These are phyloP conservation scores for Helicoverpa armigera DNA, from an alignment of 1,140 invertebrate genomes.

Conservation along the genomic window DNA sequence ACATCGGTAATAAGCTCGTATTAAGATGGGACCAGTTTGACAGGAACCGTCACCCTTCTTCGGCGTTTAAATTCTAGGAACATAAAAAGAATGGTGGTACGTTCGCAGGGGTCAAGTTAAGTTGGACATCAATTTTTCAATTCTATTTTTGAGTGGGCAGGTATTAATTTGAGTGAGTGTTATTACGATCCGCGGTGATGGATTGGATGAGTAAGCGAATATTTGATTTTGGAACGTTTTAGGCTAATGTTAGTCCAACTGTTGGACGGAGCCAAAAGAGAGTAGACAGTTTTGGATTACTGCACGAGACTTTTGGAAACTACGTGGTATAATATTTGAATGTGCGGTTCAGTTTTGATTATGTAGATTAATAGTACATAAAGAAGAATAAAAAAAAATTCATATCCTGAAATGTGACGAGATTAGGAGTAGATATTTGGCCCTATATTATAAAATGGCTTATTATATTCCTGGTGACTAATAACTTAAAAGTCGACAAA, in stretches of 20 bases:
- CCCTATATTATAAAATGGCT: no score
- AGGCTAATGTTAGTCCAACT: slow-evolving; percentile 52
- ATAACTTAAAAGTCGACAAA: no score
- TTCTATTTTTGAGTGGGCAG: slow-evolving; percentile 76
- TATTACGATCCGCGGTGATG: slow-evolving; percentile 81
- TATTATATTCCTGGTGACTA: no score
- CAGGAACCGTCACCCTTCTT: slow-evolving; percentile 49
- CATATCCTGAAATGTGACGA: no score
- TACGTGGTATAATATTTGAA: no score
- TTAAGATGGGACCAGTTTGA: slow-evolving; percentile 59
- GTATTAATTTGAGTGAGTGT: slow-evolving; percentile 82
- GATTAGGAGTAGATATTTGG: no score
- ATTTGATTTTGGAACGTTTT: slow-evolving; percentile 62
- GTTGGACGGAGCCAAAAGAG: no score
- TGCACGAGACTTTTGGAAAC: no score
- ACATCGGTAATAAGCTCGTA: slow-evolving; percentile 79
- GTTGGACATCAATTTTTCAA: slow-evolving; percentile 67
- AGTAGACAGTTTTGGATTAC: no score
- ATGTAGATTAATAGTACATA: no score
- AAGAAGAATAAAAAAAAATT: no score
- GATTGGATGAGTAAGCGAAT: slow-evolving; percentile 79
- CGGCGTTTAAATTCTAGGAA: background rate
- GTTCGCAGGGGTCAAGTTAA: slow-evolving; percentile 50
- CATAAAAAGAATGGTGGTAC: slow-evolving; percentile 16
- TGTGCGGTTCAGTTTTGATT: no score